phyloP scores from a whole-genome alignment of 2,888 invertebrate species.

The Lottia gigantea region DNA sequence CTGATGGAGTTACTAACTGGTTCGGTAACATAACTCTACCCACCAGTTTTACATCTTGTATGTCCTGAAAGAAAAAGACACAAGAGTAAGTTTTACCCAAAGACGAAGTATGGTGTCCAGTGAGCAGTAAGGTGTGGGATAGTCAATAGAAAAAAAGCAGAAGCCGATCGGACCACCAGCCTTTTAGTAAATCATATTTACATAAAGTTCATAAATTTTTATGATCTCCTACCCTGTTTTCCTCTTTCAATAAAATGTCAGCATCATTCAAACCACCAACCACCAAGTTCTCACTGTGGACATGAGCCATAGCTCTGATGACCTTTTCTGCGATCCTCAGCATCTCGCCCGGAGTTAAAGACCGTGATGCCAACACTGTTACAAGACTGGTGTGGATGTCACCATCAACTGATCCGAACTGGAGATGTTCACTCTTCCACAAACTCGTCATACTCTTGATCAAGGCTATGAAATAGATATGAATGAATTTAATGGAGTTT shows the following conservation, averaged over 20 bases:
- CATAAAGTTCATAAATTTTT: too few relatives aligned
- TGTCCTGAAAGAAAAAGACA: background rate
- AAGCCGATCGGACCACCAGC: too few relatives aligned
- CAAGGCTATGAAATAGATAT: background rate
- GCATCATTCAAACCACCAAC: background rate
- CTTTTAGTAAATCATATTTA: too few relatives aligned
- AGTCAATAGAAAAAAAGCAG: too few relatives aligned
- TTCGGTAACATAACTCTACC: background rate
- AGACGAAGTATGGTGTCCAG: too few relatives aligned
- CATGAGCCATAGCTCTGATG: background rate
- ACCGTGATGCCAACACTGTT: background rate
- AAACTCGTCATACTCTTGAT: background rate
- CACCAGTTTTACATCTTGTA: background rate
- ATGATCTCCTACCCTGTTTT: background rate
- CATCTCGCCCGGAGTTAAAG: background rate
- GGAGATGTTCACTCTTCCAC: background rate
- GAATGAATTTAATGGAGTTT: too few relatives aligned
- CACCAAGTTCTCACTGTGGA: background rate
- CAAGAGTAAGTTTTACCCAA: too few relatives aligned
- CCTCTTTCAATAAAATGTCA: background rate
- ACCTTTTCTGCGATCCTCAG: background rate
- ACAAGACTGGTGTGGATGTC: background rate
- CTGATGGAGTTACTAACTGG: background rate
- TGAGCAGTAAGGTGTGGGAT: too few relatives aligned
- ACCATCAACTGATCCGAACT: background rate